These are phyloP conservation scores for Lepilemur ruficaudatus DNA, from an alignment of 2,797 vertebrate genomes.

Conservation along the genomic window DNA sequence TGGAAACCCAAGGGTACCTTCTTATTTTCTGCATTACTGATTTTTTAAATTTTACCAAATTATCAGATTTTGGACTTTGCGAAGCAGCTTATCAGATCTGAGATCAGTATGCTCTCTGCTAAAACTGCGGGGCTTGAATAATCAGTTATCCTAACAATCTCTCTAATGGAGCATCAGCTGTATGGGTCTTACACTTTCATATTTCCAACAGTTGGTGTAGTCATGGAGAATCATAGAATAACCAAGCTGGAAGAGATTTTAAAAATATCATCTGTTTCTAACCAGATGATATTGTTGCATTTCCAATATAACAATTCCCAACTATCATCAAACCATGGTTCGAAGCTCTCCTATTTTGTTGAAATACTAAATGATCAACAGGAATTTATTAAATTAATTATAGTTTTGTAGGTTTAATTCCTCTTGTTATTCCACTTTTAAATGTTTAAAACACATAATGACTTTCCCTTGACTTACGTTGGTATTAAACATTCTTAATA, in stretches of 20 bases:
- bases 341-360: background rate
- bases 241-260: background rate
- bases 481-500: background rate
- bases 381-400: background rate
- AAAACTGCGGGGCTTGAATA: background rate
- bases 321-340: background rate
- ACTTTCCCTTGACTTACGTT: background rate
- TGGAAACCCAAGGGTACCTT: background rate
- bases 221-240: background rate
- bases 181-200: background rate
- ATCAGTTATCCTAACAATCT: background rate
- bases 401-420: background rate
- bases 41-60: background rate
- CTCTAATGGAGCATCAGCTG: background rate
- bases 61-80: background rate
- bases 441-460: background rate
- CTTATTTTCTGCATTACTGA: background rate
- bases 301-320: background rate
- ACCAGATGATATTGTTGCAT: background rate
- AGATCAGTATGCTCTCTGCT: background rate
- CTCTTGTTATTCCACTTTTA: background rate
- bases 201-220: constrained; percentile 7
- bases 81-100: background rate
- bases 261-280: constrained; percentile 22
- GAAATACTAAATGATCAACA: background rate